These are phyloP conservation scores for Poecilia wingei DNA, from an alignment of 2,797 vertebrate genomes.

Conservation along the genomic window DNA sequence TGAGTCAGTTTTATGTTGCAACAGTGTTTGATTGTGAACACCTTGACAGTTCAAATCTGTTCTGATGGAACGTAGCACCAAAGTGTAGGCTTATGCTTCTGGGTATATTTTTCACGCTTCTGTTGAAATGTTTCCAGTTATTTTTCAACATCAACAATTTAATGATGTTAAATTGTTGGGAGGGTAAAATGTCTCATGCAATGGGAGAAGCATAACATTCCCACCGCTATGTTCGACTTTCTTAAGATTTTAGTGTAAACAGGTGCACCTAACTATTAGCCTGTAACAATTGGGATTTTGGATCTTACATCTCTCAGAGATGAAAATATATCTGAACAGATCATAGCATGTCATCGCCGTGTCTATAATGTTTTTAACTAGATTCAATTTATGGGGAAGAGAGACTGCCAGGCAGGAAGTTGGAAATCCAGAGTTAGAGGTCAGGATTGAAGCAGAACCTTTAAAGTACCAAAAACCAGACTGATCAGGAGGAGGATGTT, in stretches of 20 bases:
- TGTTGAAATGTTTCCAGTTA: not conserved
- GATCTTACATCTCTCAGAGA: not conserved
- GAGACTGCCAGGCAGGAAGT: constrained; percentile 7
- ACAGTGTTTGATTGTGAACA: not conserved
- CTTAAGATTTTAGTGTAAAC: not conserved
- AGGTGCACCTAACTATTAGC: not conserved
- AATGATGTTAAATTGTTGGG: no score
- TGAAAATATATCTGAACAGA: not conserved
- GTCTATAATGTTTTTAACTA: constrained; percentile 10
- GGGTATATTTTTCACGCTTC: not conserved
- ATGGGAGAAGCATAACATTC: not conserved
- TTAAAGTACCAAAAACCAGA: constrained; percentile 17
- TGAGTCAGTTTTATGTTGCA: constrained; percentile 4
- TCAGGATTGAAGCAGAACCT: constrained; percentile 42
- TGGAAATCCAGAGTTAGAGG: constrained; percentile 25
- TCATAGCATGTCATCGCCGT: not conserved
- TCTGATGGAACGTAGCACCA: not conserved
- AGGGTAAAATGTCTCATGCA: not conserved
- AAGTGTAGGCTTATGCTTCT: not conserved
- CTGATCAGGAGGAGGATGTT: constrained; percentile 24
- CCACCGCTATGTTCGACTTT: not conserved
- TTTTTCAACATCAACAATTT: no score
- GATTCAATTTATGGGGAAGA: not conserved
- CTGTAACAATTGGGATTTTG: not conserved
- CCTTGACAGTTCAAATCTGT: not conserved